These are phyloP conservation scores for Hyla sarda DNA, from an alignment of 2,113 vertebrate genomes.

Conservation along the genomic window DNA sequence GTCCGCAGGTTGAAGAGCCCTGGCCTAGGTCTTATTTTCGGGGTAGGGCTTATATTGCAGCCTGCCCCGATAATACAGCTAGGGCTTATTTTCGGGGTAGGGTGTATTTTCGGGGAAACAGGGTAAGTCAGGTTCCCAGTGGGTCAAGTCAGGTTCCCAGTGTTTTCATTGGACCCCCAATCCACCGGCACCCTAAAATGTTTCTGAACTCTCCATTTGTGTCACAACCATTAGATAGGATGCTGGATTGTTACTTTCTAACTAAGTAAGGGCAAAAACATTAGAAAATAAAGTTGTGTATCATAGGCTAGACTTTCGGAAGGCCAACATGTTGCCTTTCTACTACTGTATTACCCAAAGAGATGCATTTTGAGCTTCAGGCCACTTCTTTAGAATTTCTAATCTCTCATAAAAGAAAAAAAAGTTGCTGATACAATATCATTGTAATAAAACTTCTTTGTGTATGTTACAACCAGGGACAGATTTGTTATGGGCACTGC, in stretches of 20 bases:
- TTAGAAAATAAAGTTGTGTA: neutral
- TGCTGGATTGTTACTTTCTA: too few species aligned
- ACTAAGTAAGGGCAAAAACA: neutral
- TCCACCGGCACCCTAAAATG: neutral
- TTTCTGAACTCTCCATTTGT: neutral
- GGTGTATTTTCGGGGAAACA: neutral
- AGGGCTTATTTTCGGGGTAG: too few species aligned
- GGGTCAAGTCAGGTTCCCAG: neutral
- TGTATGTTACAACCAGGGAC: neutral
- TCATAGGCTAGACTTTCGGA: neutral
- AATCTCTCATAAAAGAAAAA: too few species aligned
- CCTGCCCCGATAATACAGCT: too few species aligned
- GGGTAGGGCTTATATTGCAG: too few species aligned
- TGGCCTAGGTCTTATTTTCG: too few species aligned
- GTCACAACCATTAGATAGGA: neutral
- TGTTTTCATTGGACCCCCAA: neutral
- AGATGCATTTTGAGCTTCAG: neutral
- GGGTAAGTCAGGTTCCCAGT: too few species aligned
- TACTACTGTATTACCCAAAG: neutral
- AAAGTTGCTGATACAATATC: neutral
- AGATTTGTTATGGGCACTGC: neutral
- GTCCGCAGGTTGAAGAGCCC: too few species aligned
- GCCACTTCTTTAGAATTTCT: neutral
- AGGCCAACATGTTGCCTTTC: neutral
- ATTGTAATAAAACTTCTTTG: neutral